phyloP scores from a whole-genome alignment of 2,113 vertebrate genomes.

The Poeciliopsis occidentalis region DNA sequence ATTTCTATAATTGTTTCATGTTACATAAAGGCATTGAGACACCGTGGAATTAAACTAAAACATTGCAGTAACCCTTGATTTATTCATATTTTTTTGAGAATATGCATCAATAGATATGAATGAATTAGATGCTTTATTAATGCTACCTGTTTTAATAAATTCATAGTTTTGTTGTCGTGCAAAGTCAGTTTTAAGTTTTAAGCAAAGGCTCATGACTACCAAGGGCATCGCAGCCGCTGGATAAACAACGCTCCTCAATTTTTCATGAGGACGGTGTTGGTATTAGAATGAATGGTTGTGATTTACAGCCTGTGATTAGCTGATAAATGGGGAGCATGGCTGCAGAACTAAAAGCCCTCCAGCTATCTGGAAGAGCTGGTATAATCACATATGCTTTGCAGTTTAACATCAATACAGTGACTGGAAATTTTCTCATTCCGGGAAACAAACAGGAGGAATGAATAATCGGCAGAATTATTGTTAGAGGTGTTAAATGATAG shows the following conservation, averaged over 20 bases:
- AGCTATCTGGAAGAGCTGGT: slow-evolving; percentile 64
- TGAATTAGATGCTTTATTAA: neutral
- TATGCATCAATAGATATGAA: too few relatives aligned
- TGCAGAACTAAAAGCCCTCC: slow-evolving; percentile 64
- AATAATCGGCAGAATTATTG: slow-evolving; percentile 57
- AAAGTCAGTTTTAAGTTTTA: slow-evolving; percentile 24
- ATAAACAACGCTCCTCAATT: slow-evolving; percentile 25
- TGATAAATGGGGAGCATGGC: slow-evolving; percentile 64
- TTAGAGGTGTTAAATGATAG: slow-evolving; percentile 42
- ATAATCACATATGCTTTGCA: slow-evolving; percentile 64
- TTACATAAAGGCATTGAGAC: too few relatives aligned
- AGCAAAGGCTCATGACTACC: slow-evolving; percentile 14
- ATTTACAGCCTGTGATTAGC: slow-evolving; percentile 65
- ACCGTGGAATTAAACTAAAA: too few relatives aligned
- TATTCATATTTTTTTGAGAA: too few relatives aligned
- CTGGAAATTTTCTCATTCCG: slow-evolving; percentile 60
- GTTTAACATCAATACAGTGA: slow-evolving; percentile 63
- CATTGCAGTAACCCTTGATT: too few relatives aligned
- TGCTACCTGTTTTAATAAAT: slow-evolving; percentile 4
- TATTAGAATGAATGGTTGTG: slow-evolving; percentile 39
- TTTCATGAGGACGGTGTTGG: slow-evolving; percentile 32
- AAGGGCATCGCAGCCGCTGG: slow-evolving; percentile 6
- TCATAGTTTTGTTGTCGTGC: neutral
- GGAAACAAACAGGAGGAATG: slow-evolving; percentile 69
- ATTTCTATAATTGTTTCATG: too few relatives aligned